Conservation (phyloP, 2,888 invertebrate genomes). For the Listrodromus nycthemerus region DNA sequence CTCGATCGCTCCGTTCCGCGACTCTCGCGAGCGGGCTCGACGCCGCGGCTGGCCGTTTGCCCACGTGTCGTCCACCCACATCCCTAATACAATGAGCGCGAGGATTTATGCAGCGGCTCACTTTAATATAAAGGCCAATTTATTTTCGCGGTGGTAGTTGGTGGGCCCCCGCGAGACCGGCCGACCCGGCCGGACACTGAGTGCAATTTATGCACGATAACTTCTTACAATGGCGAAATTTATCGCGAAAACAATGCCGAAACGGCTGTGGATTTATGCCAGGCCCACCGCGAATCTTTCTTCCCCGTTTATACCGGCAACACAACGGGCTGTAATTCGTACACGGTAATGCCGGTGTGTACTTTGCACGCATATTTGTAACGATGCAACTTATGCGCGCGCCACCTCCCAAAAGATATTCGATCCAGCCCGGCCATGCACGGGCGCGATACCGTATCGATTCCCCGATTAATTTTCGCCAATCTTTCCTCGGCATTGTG, state of each 20-base stretch:
- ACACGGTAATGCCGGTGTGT: slow-evolving; percentile 9
- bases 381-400: neutral
- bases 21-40: slow-evolving; percentile 42
- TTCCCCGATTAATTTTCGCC: slow-evolving; percentile 64
- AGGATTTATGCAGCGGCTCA: slow-evolving; percentile 80
- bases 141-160: slow-evolving; percentile 72
- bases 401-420: slow-evolving; percentile 48
- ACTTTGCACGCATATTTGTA: slow-evolving; percentile 8
- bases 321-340: slow-evolving; percentile 27
- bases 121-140: slow-evolving; percentile 82
- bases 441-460: slow-evolving; percentile 51
- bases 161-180: slow-evolving; percentile 34
- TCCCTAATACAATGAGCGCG: slow-evolving; percentile 79
- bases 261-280: slow-evolving; percentile 63
- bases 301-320: slow-evolving; percentile 7
- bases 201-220: slow-evolving; percentile 79
- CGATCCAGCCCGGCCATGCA: slow-evolving; percentile 52
- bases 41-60: slow-evolving; percentile 66
- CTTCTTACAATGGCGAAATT: slow-evolving; percentile 76
- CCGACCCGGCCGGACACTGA: slow-evolving; percentile 55
- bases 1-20: slow-evolving; percentile 65
- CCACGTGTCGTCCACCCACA: slow-evolving; percentile 79
- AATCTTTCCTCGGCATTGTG: slow-evolving; percentile 54
- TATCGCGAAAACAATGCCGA: slow-evolving; percentile 78
- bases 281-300: slow-evolving; percentile 57